Base-by-base conservation (phyloP, 2,888 invertebrate species). In the Cataglyphis livida region DNA sequence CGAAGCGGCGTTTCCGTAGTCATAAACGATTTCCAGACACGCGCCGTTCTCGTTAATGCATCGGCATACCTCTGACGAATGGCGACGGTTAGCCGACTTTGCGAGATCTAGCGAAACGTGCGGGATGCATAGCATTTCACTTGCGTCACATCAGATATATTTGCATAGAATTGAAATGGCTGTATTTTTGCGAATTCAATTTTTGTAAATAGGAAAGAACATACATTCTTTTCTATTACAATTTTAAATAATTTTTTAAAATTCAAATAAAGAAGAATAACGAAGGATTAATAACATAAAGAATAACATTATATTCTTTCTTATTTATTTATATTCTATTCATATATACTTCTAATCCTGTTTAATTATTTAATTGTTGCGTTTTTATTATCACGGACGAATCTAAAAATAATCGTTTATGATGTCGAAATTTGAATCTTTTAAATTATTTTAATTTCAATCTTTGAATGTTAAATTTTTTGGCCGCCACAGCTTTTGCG, bases 21-120 rank as follows among this genome's bases (percentile, higher is more conserved):
- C 44, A 12, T 32, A 59, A 79, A 71, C n/a, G 59, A 79, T 79
- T 79, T 71, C 32, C 44, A 70, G 32, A 64, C 35, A 38, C 21
- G 44, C 25, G 70, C 32, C 71, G 44, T 59, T 78, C 78, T 54
- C 48, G 35, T 79, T 79, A 79, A 71, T 59, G 44, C 71, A 71
- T 71, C 32, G 71, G 18, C 71, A 61, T 79, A 71, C 35, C 57
- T 32, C 9, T 5, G 18, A 54, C 59, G 44, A 25, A 35, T 44
- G 32, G 21, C 21, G 59, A 35, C 71, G 41, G 21, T 44, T 70
- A 68, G 21, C 25, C 25, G 44, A 35, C 59, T 71, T 71, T 61
- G 21, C 21, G 32, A 57, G 57, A 66, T 68, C 35, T 44, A 32
- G n/a, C n/a, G 35, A 70, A 70, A 68, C 28, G 41, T 41, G 12